Evolutionary conservation across 2,113 vertebrate species (phyloP), one percentile per base, ranked within the genome.

Genomic region (Menura novaehollandiae): DNA sequence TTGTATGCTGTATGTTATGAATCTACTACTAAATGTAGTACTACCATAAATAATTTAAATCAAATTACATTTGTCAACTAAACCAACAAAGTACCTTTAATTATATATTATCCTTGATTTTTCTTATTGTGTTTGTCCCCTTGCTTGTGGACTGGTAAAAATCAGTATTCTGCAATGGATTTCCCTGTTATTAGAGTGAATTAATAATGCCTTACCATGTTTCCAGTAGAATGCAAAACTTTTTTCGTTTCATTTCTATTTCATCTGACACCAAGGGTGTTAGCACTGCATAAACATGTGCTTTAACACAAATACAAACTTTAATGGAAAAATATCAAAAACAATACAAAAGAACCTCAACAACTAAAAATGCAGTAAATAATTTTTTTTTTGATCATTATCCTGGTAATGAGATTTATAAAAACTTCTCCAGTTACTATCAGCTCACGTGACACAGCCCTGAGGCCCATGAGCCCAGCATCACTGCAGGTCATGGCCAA

Each of bases 1-100:
- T 74, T n/a, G n/a, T n/a, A n/a, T n/a, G n/a, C n/a, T n/a, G n/a
- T n/a, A n/a, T n/a, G n/a, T n/a, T 82, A 64, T 60, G 33, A 64
- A 15, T 71, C 27, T 85, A 64, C 46, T 73, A 23, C 19, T 62
- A 49, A 80, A 44, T 44, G 26, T 15, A 80, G 15, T 73, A 53
- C 47, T 82, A 53, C 9, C 33, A 86, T 89, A 91, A 95, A 94
- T 96, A 93, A 92, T 94, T 90, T 77, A 95, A 96, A 94, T 73
- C 44, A 91, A 95, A 95, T 96, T 96, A 95, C 17, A 58, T 88
- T 80, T 92, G 63, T 75, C 60, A 66, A 72, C 67, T 55, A 86
- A 94, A 81, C 23, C 32, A 84, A 76, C 41, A 87, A 79, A 47
- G 24, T 84, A 35, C 22, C 19, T 66, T 88, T 85, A 91, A 92